Percentiles rank a stretch among this genome's conserved stretches.
Evolutionary conservation across 2,113 vertebrate genomes (phyloP).

Genomic region (Myotis brandtii): DNA sequence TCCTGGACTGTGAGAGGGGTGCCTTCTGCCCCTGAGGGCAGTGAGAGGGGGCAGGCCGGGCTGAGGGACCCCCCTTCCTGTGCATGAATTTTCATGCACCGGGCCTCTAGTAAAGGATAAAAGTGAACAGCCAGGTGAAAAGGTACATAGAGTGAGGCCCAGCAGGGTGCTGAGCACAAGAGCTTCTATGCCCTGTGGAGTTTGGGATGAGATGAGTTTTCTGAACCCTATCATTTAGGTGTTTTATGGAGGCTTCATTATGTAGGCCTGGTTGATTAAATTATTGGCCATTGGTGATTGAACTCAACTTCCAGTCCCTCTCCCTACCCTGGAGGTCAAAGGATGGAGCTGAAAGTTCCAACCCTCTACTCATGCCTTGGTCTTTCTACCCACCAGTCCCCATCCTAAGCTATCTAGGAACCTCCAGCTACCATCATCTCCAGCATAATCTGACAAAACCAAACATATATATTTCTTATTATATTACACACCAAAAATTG

Average conservation of each 20-base stretch:
- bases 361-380: not conserved
- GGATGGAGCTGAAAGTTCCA: not conserved
- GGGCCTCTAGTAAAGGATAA: not conserved
- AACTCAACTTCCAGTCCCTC: not conserved
- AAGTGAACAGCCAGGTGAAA: not conserved
- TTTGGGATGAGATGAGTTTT: not conserved
- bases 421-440: not conserved
- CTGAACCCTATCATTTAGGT: not conserved
- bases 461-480: not conserved
- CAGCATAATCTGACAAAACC: not conserved
- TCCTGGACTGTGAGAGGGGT: no score
- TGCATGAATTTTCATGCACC: no score
- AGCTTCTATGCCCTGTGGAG: not conserved
- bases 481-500: not conserved
- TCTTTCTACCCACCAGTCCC: not conserved
- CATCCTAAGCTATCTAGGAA: not conserved
- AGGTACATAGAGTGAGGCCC: not conserved
- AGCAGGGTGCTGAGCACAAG: rapidly evolving
- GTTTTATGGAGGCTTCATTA: not conserved
- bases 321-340: not conserved
- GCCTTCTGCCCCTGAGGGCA: no score
- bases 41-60: no score
- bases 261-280: not conserved
- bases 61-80: no score
- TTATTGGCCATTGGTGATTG: not conserved